Conservation (phyloP, 2,888 invertebrate species). For the Rosalia funebris region DNA sequence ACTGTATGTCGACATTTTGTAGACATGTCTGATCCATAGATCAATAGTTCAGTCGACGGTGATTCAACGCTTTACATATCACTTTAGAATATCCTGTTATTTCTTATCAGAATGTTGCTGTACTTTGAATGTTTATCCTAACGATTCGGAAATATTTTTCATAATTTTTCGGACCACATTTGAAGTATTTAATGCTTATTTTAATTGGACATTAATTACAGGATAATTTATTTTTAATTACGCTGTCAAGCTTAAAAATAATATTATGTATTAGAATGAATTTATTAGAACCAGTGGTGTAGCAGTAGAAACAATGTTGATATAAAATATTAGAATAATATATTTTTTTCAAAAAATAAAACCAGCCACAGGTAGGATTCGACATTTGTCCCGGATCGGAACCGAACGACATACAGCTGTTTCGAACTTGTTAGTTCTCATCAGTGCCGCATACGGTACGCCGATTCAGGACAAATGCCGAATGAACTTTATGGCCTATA, state of each 20-base stretch:
- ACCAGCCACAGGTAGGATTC: too few species aligned
- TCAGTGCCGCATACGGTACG: too few species aligned
- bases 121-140: constrained; percentile 22
- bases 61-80: constrained; percentile 24
- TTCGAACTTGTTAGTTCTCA: too few species aligned
- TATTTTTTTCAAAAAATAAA: too few species aligned
- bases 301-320: too few species aligned
- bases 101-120: constrained; percentile 9
- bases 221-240: neutral
- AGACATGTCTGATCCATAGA: constrained; percentile 30
- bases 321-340: too few species aligned
- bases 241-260: neutral
- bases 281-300: too few species aligned
- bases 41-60: constrained; percentile 28
- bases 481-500: too few species aligned
- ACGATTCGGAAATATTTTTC: constrained; percentile 2
- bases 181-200: constrained; percentile 9
- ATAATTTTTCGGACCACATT: neutral
- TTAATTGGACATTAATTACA: constrained; percentile 11
- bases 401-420: too few species aligned
- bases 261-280: too few species aligned
- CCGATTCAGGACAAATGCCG: too few species aligned
- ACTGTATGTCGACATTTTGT: constrained; percentile 18
- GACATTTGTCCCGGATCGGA: too few species aligned
- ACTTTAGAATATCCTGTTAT: constrained; percentile 13